Evolutionary conservation across 2,888 invertebrate species (phyloP).

Genomic region (Yponomeuta cagnagella): DNA sequence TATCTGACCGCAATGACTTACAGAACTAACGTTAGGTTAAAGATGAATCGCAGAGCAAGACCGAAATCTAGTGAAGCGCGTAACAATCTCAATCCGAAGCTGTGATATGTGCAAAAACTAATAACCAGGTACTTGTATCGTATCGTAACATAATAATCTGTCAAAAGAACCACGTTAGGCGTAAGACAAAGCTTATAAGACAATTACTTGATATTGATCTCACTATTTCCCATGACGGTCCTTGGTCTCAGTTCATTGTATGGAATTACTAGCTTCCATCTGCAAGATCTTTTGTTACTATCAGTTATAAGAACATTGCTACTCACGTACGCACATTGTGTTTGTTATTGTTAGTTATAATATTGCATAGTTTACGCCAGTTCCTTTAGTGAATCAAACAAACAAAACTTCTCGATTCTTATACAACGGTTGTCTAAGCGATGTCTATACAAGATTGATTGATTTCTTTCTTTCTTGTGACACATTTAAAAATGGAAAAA

Average conservation of each 20-base stretch:
- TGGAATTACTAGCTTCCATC: constrained; percentile 1
- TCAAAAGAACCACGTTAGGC: background rate
- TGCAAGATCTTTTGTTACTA: background rate
- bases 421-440: no score
- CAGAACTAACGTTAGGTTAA: no score
- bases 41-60: no score
- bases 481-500: no score
- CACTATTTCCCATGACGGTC: constrained; percentile 29
- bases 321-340: background rate
- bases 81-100: no score
- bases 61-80: no score
- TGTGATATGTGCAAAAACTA: no score
- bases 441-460: no score
- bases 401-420: no score
- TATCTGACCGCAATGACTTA: no score
- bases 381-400: background rate
- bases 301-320: background rate
- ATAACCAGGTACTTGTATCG: no score
- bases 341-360: background rate
- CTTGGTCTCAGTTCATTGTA: constrained; percentile 26
- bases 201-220: constrained; percentile 36
- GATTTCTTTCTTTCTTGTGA: no score
- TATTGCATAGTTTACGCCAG: background rate
- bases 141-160: background rate
- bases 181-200: constrained; percentile 17